Conservation (phyloP, 2,888 invertebrate genomes). For the Ectropis crepuscularia region DNA sequence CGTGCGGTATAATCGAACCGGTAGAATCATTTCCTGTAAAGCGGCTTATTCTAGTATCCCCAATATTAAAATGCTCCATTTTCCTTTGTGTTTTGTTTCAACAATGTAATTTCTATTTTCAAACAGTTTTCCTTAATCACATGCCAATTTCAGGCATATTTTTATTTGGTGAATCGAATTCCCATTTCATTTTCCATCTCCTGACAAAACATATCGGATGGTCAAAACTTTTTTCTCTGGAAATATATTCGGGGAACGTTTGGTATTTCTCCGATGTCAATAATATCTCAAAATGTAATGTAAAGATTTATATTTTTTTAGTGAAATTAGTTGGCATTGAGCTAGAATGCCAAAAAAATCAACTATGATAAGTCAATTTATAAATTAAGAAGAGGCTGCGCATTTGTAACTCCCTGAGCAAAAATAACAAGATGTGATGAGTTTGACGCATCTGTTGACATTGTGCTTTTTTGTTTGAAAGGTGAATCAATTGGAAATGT, state of each 20-base stretch:
- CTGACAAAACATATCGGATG: not conserved
- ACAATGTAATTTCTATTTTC: conserved; percentile 22
- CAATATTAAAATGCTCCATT: conserved; percentile 23
- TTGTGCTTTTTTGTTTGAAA: too few relatives aligned
- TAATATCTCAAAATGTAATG: not conserved
- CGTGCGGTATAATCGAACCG: conserved; percentile 19
- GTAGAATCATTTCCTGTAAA: conserved; percentile 28
- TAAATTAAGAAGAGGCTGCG: too few relatives aligned
- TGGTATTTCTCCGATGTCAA: not conserved
- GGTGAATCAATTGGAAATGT: too few relatives aligned
- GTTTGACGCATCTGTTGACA: too few relatives aligned
- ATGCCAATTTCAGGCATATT: conserved; percentile 26
- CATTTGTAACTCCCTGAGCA: too few relatives aligned
- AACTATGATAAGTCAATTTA: too few relatives aligned
- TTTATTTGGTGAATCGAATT: conserved; percentile 10
- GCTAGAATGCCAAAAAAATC: too few relatives aligned
- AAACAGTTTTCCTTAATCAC: conserved; percentile 19
- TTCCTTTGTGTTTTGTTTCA: conserved; percentile 31
- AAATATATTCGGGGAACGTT: not conserved
- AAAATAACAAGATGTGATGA: too few relatives aligned
- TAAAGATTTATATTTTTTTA: too few relatives aligned
- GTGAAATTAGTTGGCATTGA: too few relatives aligned
- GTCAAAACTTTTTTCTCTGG: not conserved
- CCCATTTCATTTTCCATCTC: conserved; percentile 10
- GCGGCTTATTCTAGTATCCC: conserved; percentile 21